Conservation (phyloP, 2,113 vertebrate species). For the Tetraodon nigroviridis region DNA sequence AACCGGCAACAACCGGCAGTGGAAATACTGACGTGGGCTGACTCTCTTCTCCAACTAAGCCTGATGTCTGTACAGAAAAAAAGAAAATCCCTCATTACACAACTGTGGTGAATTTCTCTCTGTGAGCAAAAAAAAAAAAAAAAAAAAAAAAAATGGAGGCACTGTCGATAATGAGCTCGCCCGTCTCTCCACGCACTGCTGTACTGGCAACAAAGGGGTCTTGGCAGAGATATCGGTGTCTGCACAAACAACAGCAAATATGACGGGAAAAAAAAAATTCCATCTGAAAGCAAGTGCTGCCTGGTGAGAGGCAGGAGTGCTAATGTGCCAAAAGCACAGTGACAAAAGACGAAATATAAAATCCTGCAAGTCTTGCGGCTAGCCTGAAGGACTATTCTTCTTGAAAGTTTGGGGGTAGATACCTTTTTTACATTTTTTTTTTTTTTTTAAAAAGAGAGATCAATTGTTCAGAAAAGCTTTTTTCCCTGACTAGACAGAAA, state of each 20-base stretch:
- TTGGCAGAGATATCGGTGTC: conserved; percentile 35
- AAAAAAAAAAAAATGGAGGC: conserved; percentile 32
- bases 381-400: conserved; percentile 9
- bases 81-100: conserved; percentile 11
- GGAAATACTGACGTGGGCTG: conserved; percentile 7
- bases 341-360: conserved; percentile 23
- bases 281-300: conserved; percentile 1
- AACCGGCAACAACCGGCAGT: conserved; percentile 17
- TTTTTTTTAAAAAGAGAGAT: neutral
- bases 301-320: conserved; percentile 25
- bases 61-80: conserved; percentile 19
- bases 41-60: conserved; percentile 14
- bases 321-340: conserved; percentile 30
- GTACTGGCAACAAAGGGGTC: conserved; percentile 35
- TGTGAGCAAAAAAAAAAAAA: conserved; percentile 8
- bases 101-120: conserved; percentile 28
- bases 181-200: conserved; percentile 34
- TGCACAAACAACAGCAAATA: conserved; percentile 35
- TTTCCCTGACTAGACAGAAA: too few species aligned
- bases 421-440: conserved; percentile 6
- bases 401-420: neutral
- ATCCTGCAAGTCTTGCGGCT: conserved; percentile 9
- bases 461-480: conserved; percentile 4
- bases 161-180: conserved; percentile 50
- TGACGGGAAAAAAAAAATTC: neutral